Evolutionary conservation across 2,888 invertebrate species (phyloP), one percentile per base, ranked within the genome.

Genomic region (Pachydiplax longipennis): DNA sequence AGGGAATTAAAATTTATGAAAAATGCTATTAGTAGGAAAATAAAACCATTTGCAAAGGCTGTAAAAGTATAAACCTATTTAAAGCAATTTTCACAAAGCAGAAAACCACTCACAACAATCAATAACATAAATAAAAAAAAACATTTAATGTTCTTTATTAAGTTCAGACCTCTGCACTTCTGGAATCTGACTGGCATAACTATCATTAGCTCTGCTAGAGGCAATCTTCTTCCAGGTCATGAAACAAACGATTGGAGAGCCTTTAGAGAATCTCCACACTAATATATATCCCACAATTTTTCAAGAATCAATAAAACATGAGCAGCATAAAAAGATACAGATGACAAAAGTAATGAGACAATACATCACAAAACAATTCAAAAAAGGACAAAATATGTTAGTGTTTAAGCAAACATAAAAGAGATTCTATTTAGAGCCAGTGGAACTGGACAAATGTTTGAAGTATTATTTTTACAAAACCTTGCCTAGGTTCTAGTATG

Each of bases 91-190:
- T 31, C 87, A 58, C 58, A 87, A 87, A 87, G 87, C 87, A 87
- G 87, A 87, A 87, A 87, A 87, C 61, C 58, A 87, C 87, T 87
- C 87, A 87, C 87, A 87, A 87, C 58, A 87, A 87, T 35, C 58
- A 87, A 37, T 87, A 58, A 87, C 58, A 87, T 61, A 58, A 87
- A 61, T 48, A 53, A 61, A 22, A 61, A 22, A 87, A 87, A 83
- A 83, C 58, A 44, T 53, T 61, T 87, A 37, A 61, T 37, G 81
- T 83, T 83, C 18, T 61, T 90, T 82, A 91, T 90, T 90, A 90
- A 90, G 82, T 87, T 91, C 91, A 91, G 91, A 92, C 91, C 91
- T 91, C 91, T 53, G 90, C 65, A 90, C 91, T 91, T 91, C 90
- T 91, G 91, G 87, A 91, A 87, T 87, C 87, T 87, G 87, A 87